phyloP scores from a whole-genome alignment of 1,140 invertebrate genomes.

The Tetragnatha versicolor region DNA sequence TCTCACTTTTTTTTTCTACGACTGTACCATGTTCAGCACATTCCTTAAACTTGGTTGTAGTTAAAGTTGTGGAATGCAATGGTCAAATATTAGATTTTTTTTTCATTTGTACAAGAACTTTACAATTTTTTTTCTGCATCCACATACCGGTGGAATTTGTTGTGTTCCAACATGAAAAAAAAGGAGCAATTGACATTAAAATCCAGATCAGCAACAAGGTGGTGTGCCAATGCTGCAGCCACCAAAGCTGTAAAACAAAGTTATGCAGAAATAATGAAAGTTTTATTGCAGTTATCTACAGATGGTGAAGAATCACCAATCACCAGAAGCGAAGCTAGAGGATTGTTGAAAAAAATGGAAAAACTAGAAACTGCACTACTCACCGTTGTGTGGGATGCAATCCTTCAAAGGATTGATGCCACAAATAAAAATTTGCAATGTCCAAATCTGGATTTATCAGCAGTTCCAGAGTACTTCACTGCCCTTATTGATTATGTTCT shows the following conservation, averaged over 20 bases:
- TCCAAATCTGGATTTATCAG: neutral
- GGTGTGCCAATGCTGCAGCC: neutral
- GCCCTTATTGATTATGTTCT: too few relatives aligned
- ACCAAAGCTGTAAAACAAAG: neutral
- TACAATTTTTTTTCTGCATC: constrained; percentile 8
- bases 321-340: neutral
- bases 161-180: neutral
- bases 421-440: neutral
- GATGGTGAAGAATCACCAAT: neutral
- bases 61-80: neutral
- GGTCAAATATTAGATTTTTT: neutral
- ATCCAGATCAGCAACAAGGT: neutral
- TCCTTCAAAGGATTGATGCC: neutral
- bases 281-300: neutral
- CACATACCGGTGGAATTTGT: constrained; percentile 1
- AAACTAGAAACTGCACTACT: neutral
- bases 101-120: neutral
- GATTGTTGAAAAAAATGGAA: neutral
- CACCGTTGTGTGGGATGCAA: neutral
- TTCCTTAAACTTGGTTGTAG: constrained; percentile 12
- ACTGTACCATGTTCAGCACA: constrained; percentile 17
- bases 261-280: neutral
- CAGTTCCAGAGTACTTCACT: too few relatives aligned
- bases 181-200: neutral
- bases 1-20: too few relatives aligned